Percentiles rank a stretch among this genome's conserved stretches.
Evolutionary conservation across 2,113 vertebrate genomes (phyloP).

Genomic region (Percopsis transmontana): DNA sequence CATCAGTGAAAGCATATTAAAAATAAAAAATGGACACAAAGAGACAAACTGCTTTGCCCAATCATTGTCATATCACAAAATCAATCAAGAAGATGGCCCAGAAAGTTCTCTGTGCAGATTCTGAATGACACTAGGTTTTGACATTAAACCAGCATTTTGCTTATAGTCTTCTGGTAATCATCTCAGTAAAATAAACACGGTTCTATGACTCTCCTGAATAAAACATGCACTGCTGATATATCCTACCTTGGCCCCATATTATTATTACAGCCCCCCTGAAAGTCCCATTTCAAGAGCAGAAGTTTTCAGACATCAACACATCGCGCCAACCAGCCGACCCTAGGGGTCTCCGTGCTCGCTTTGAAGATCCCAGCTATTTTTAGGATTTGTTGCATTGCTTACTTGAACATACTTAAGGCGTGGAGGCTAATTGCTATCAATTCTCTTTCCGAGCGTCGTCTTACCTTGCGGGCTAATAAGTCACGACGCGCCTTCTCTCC

Average conservation of each 20-base stretch:
- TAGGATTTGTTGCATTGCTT: slow-evolving; percentile 8
- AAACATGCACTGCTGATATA: slow-evolving; percentile 23
- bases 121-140: neutral
- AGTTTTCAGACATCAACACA: slow-evolving; percentile 43
- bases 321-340: slow-evolving; percentile 17
- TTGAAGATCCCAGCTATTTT: neutral
- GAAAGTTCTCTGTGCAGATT: neutral
- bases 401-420: slow-evolving; percentile 2
- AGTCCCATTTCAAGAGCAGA: slow-evolving; percentile 34
- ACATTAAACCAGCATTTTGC: neutral
- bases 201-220: slow-evolving; percentile 19
- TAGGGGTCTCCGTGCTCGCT: slow-evolving; percentile 6
- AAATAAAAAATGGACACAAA: slow-evolving; percentile 10
- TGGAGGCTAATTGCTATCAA: slow-evolving; percentile 4
- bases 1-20: neutral
- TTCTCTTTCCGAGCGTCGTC: slow-evolving; percentile 41
- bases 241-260: neutral
- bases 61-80: neutral
- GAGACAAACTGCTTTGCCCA: too few relatives aligned
- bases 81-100: neutral
- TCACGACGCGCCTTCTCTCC: slow-evolving; percentile 34
- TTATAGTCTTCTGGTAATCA: neutral
- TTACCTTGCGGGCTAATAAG: slow-evolving; percentile 66
- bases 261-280: slow-evolving; percentile 10
- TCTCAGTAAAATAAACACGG: slow-evolving; percentile 1